Base-by-base conservation (phyloP, 2,113 vertebrate species). In the Serilophus lunatus region DNA sequence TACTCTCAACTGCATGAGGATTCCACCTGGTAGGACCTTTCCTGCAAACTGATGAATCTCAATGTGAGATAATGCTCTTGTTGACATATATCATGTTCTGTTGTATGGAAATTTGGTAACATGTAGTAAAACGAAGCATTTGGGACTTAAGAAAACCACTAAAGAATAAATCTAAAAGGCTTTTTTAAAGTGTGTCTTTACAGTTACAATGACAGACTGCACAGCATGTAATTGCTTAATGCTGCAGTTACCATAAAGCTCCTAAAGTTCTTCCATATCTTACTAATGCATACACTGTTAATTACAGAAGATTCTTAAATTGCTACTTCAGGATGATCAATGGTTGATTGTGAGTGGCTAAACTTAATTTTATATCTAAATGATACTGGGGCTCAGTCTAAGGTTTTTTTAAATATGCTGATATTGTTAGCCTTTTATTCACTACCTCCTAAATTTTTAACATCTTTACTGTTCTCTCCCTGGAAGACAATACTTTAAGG, bases 391-490 rank as follows among this genome's bases (percentile, higher is more conserved):
- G 86, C 87, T 97, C 97, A 92, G 53, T 93, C 40, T 91, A 92
- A 85, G 92, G 49, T 93, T 90, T 97, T 97, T 93, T 90, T 84
- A 98, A 94, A 84, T 88, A 94, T 82, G 82, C 96, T 94, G 86
- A 54, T 95, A 90, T 86, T 79, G 78, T 94, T 97, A 95, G 94
- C 93, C 94, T 98, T 98, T 97, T 94, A 97, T 97, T 97, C 88
- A 97, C 98, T 98, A 98, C 98, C 98, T 98, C 98, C 98, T 96
- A 95, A 74, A 93, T 88, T 97, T 95, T 93, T 47, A 97, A 95
- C 96, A 96, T 96, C 92, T 96, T 44, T 86, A 49, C 70, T 85
- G 40, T 91, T 95, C 97, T 86, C 93, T 95, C 97, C 93, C 81
- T 95, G 84, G 87, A 94, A 91, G 92, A 92, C 95, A 95, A 96